Percentiles rank a stretch among this genome's conserved stretches.
Conservation (phyloP, 2,888 invertebrate genomes). For the Lasioglossum marginatum region DNA sequence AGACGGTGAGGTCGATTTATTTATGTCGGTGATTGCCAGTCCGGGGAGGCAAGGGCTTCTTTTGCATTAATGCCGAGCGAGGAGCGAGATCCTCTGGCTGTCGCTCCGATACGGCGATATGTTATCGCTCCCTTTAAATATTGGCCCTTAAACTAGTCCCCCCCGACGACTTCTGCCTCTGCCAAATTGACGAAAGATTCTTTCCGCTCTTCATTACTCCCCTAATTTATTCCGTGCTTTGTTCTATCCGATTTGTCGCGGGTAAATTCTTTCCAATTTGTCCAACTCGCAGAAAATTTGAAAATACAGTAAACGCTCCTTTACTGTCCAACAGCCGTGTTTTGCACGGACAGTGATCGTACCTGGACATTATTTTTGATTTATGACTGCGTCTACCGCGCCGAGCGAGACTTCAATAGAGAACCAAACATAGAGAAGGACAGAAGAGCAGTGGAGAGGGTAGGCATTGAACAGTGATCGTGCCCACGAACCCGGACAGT, state of each 20-base stretch:
- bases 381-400: no score
- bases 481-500: no score
- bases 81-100: conserved; percentile 45
- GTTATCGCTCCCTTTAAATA: conserved; percentile 36
- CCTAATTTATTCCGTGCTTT: background rate
- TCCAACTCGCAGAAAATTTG: background rate
- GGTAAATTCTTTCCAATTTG: background rate
- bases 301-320: no score
- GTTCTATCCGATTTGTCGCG: background rate
- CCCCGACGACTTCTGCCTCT: background rate
- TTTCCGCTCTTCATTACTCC: background rate
- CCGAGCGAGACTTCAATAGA: no score
- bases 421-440: no score
- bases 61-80: conserved; percentile 69
- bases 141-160: conserved; percentile 18
- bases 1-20: conserved; percentile 75
- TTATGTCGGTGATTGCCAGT: conserved; percentile 75
- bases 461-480: no score
- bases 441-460: no score
- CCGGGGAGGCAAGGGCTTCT: conserved; percentile 64
- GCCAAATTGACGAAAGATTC: background rate
- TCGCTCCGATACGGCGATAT: conserved; percentile 55
- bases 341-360: no score
- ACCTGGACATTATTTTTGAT: no score
- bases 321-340: no score